Evolutionary conservation across 64 coral and sea anemone species (phyloP).

Genomic region (Platygyra sinensis): DNA sequence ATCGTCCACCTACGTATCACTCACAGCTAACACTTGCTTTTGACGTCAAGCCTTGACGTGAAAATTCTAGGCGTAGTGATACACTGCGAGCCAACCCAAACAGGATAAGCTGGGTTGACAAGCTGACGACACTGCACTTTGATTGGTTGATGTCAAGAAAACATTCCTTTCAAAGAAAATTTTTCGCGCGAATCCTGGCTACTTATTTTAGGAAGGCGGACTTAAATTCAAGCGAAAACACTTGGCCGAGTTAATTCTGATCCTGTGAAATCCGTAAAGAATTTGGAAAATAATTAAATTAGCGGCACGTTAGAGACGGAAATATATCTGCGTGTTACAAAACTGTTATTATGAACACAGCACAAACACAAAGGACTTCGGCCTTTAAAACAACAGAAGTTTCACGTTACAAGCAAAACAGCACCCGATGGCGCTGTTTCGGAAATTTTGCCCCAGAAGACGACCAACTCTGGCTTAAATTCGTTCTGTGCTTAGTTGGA

Average conservation of each 20-base stretch:
- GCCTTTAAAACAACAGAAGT: background rate
- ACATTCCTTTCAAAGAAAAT: background rate
- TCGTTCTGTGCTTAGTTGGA: background rate
- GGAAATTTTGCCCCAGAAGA: background rate
- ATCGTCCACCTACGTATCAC: background rate
- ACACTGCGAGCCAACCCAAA: background rate
- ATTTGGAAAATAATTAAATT: background rate
- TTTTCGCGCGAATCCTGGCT: background rate
- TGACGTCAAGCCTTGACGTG: background rate
- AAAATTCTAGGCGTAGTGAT: too few species aligned
- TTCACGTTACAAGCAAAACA: slow-evolving; percentile 34
- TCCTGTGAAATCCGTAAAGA: background rate
- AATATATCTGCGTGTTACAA: too few species aligned
- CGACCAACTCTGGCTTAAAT: background rate
- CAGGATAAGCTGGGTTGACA: background rate
- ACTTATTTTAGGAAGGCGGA: background rate
- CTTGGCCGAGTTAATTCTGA: background rate
- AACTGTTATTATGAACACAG: background rate
- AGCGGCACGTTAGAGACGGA: background rate
- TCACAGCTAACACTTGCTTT: too few species aligned
- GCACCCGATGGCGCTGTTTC: background rate
- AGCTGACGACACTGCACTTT: slow-evolving; percentile 7
- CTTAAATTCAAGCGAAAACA: background rate
- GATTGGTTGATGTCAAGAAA: background rate
- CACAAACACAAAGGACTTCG: background rate